These are phyloP conservation scores for Seriola aureovittata DNA, from an alignment of 2,113 vertebrate species.

Conservation along the genomic window DNA sequence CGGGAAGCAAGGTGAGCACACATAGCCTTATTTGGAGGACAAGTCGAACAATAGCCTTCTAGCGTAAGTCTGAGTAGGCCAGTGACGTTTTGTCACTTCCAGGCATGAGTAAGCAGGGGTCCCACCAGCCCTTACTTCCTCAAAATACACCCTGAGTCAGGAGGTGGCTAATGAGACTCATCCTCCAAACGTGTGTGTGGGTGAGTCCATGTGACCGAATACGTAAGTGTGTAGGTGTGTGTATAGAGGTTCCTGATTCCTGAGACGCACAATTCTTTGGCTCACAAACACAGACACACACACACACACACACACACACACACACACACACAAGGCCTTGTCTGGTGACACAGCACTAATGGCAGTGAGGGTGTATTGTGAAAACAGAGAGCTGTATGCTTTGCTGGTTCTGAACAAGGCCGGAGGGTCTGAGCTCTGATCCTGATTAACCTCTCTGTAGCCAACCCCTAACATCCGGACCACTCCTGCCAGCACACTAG, in stretches of 20 bases:
- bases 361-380: constrained; percentile 63
- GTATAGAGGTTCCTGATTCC: constrained; percentile 47
- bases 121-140: constrained; percentile 41
- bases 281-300: neutral
- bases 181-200: neutral
- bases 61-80: constrained; percentile 9
- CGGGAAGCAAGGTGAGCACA: neutral
- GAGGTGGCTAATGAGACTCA: constrained; percentile 55
- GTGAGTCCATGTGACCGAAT: constrained; percentile 47
- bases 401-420: constrained; percentile 74
- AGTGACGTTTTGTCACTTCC: constrained; percentile 50
- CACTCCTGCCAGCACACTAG: constrained; percentile 33
- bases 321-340: constrained; percentile 36
- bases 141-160: constrained; percentile 49
- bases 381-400: constrained; percentile 73
- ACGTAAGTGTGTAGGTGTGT: neutral
- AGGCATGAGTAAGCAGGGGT: constrained; percentile 56
- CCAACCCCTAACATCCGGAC: constrained; percentile 60
- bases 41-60: constrained; percentile 29
- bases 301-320: constrained; percentile 23
- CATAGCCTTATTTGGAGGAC: constrained; percentile 33
- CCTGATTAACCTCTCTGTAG: constrained; percentile 70
- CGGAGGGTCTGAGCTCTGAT: constrained; percentile 53
- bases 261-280: constrained; percentile 21
- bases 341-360: constrained; percentile 68